These are phyloP conservation scores for Fulica atra DNA, from an alignment of 2,113 vertebrate genomes.

Conservation along the genomic window DNA sequence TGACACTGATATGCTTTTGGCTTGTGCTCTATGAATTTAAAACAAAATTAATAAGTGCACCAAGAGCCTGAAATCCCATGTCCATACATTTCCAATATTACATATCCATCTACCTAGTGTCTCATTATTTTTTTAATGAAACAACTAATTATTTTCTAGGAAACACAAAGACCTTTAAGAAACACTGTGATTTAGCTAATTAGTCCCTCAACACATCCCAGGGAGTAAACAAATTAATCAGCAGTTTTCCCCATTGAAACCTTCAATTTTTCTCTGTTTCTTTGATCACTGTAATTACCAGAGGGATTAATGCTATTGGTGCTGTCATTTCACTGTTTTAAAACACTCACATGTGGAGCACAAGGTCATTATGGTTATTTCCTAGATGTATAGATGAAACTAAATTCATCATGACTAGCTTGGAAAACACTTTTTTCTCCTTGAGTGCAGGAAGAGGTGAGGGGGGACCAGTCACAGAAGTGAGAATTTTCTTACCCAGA, in stretches of 20 bases:
- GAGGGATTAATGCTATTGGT: neutral
- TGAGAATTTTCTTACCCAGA: neutral
- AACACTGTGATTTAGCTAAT: slow-evolving; percentile 13
- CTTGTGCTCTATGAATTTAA: neutral
- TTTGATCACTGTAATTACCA: slow-evolving; percentile 35
- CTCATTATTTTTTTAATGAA: slow-evolving; percentile 2
- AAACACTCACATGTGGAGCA: neutral
- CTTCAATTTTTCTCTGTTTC: neutral
- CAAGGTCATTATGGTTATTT: neutral
- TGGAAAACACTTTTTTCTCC: neutral
- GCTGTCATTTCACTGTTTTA: neutral
- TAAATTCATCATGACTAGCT: neutral
- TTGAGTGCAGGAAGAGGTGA: neutral
- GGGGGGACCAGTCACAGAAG: neutral
- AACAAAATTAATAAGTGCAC: neutral
- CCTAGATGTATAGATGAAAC: neutral
- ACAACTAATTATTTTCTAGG: neutral
- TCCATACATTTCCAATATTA: neutral
- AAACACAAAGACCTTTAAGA: slow-evolving; percentile 17
- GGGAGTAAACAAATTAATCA: slow-evolving; percentile 35
- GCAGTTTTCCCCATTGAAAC: neutral
- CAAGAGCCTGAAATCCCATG: neutral
- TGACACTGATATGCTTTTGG: neutral
- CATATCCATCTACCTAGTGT: neutral
- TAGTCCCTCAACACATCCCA: neutral